Percentiles rank a stretch among this genome's conserved stretches.
These are phyloP conservation scores for Penelope pileata DNA, from an alignment of 2,113 vertebrate genomes.

Conservation along the genomic window DNA sequence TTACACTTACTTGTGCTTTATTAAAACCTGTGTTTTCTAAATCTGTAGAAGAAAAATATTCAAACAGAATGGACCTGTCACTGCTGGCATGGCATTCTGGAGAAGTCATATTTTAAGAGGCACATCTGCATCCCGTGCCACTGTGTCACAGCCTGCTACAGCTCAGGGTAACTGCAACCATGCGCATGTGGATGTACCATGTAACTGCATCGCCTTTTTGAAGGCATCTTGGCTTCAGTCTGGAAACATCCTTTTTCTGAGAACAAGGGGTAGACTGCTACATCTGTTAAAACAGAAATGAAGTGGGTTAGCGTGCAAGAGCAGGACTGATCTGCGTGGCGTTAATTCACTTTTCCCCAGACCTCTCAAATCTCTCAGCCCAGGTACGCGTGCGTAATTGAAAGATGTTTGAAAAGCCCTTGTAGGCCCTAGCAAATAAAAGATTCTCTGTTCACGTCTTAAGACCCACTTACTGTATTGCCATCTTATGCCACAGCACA, in stretches of 20 bases:
- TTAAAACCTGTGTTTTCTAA: background rate
- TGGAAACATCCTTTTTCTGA: background rate
- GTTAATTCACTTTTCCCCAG: background rate
- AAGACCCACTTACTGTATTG: too few relatives aligned
- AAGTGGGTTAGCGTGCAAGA: rapidly evolving
- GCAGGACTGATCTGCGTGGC: background rate
- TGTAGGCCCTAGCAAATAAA: background rate
- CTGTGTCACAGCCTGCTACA: rapidly evolving
- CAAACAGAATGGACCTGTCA: background rate
- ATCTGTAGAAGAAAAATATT: background rate
- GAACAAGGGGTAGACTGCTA: background rate
- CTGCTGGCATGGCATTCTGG: background rate
- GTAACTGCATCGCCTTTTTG: background rate
- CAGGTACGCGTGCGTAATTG: rapidly evolving
- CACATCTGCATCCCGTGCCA: background rate
- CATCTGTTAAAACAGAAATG: background rate
- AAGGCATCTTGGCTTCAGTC: background rate
- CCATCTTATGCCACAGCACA: background rate
- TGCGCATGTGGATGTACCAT: rapidly evolving
- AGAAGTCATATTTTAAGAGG: background rate
- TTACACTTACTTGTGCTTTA: background rate
- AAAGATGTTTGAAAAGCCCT: background rate
- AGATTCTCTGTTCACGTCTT: background rate
- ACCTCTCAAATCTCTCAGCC: rapidly evolving
- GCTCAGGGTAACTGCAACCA: background rate